Evolutionary conservation across 2,113 vertebrate species (phyloP).

Genomic region (Phyllostomus hastatus): DNA sequence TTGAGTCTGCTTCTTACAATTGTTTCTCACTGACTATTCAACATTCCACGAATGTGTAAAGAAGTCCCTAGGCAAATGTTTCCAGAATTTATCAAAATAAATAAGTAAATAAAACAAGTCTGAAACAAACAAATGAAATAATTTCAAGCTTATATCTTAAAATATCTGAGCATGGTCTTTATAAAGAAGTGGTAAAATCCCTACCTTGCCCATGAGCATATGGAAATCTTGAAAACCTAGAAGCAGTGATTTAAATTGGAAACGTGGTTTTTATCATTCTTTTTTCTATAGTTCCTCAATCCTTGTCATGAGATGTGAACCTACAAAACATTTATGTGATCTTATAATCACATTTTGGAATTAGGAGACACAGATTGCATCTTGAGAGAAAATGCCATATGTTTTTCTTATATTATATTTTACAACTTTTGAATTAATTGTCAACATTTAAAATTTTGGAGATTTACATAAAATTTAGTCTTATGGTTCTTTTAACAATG

Average conservation of each 20-base stretch:
- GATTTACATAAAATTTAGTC: neutral
- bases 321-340: neutral
- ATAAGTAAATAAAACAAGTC: neutral
- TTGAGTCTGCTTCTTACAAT: neutral
- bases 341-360: neutral
- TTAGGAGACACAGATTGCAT: neutral
- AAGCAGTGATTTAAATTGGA: neutral
- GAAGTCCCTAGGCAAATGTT: neutral
- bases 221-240: neutral
- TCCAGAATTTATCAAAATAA: neutral
- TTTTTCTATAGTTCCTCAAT: neutral
- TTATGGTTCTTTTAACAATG: neutral
- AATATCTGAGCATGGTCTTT: neutral
- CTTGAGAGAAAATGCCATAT: neutral
- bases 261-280: neutral
- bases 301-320: neutral
- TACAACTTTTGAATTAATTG: neutral
- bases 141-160: neutral
- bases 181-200: neutral
- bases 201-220: neutral
- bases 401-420: neutral
- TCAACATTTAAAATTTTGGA: neutral
- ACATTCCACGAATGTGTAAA: neutral
- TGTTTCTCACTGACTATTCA: neutral
- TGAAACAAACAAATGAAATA: neutral